These are phyloP conservation scores for Phoenicopterus ruber DNA, from an alignment of 2,113 vertebrate species.

Conservation along the genomic window DNA sequence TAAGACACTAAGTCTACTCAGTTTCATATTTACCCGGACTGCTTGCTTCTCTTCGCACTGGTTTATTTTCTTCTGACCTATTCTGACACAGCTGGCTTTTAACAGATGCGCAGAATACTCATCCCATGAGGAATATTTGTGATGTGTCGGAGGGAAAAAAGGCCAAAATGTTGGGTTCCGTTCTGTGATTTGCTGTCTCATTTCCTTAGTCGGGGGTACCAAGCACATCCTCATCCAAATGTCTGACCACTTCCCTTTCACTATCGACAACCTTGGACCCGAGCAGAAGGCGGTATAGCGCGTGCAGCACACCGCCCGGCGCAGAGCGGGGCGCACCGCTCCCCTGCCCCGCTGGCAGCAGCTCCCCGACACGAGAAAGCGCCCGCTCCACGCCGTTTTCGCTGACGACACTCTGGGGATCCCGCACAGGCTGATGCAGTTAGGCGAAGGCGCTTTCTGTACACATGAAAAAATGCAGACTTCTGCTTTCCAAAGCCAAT, in stretches of 20 bases:
- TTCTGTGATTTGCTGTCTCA: background rate
- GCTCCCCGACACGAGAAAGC: fast-evolving
- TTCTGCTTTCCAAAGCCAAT: background rate
- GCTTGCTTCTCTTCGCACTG: background rate
- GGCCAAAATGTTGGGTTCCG: background rate
- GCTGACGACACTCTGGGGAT: background rate
- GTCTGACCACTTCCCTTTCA: background rate
- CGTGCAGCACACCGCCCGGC: background rate
- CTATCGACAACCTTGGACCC: background rate
- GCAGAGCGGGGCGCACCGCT: background rate
- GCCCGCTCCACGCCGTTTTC: background rate
- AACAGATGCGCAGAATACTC: background rate
- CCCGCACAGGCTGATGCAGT: background rate
- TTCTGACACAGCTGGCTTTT: background rate
- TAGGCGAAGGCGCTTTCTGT: background rate
- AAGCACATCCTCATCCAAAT: background rate
- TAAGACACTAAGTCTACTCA: background rate
- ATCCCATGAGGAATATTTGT: background rate
- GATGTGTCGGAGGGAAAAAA: background rate
- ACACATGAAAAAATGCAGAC: background rate
- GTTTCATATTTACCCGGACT: background rate
- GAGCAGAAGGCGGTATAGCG: background rate
- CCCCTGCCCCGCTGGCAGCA: background rate
- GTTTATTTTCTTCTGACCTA: background rate
- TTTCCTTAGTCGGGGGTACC: background rate